Evolutionary conservation across 2,888 invertebrate species (phyloP).

Genomic region (Barypeithes pellucidus): DNA sequence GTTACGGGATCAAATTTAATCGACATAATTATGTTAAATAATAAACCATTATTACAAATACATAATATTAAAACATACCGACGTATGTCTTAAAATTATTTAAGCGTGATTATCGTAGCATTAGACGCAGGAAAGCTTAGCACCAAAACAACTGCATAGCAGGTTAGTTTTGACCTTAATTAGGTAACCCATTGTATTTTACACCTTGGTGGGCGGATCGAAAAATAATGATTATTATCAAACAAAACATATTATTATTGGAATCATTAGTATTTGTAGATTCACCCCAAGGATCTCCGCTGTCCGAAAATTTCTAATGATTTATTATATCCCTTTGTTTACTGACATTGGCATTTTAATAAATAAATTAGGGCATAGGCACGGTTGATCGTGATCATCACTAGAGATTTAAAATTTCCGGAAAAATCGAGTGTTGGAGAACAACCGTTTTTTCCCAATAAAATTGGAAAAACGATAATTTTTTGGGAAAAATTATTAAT

Average conservation of each 20-base stretch:
- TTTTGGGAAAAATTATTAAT: too few relatives aligned
- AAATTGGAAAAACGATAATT: too few relatives aligned
- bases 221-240: conserved; percentile 23
- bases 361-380: conserved; percentile 16
- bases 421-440: too few relatives aligned
- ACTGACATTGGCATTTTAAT: conserved; percentile 26
- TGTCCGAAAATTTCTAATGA: conserved; percentile 22
- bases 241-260: conserved; percentile 18
- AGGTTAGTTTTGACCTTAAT: conserved; percentile 29
- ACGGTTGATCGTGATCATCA: background rate
- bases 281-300: conserved; percentile 13
- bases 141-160: background rate
- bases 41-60: background rate
- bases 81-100: too few relatives aligned
- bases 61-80: background rate
- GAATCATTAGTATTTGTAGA: conserved; percentile 21
- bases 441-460: too few relatives aligned
- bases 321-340: conserved; percentile 11
- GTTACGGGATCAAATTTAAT: background rate
- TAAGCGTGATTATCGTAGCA: background rate
- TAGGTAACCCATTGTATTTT: conserved; percentile 11
- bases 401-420: too few relatives aligned
- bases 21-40: conserved; percentile 1
- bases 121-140: background rate
- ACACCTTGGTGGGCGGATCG: conserved; percentile 5